Base-by-base conservation (phyloP, 1,140 invertebrate genomes). In the Drosophila bocqueti region DNA sequence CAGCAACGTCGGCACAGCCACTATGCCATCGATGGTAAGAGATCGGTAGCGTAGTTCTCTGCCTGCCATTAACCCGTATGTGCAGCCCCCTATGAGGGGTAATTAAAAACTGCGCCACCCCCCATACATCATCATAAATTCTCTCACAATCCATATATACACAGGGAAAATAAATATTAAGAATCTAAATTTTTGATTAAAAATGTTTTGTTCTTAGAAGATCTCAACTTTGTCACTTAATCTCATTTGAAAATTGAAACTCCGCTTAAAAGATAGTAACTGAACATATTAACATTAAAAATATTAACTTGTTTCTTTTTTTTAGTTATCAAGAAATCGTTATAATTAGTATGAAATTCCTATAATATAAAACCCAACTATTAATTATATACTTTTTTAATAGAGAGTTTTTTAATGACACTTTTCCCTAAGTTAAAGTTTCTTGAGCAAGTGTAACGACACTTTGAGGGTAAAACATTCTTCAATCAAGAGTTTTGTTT, bases 1-100 rank as follows among this genome's bases (percentile, higher is more conserved):
- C 64, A 61, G 45, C 76, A 50, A 11, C 76, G 76, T 49, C 76
- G 75, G 45, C 58, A 66, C 50, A 79, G 73, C 38, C 78, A 81
- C 61, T 82, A 77, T 75, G 61, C 73, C 46, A 55, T 76, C 45
- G 76, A 87, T 83, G 83, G 83, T 87, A 87, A 87, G 83, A 72
- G 75, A 78, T 61, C 55, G 71, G 67, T 52, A 60, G 45, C 36
- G 67, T 52, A 60, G 45, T 43, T 57, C 26, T 71, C 52, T 72
- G 66, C 54, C 54, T 38, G 34, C 34, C 66, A 54, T 50, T 73
- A 52, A 69, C 69, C 67, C 64, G 64, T 65, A 73, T 55, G 16
- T 34, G 29, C 42, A 59, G 49, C 18, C 72, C 76, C 77, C 69
- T 58, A 81, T 76, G 21, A 54, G 60, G 60, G 60, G 31, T 40